Percentiles rank a stretch among this genome's conserved stretches.
Conservation (phyloP, 1,140 invertebrate genomes). For the Limonius californicus region DNA sequence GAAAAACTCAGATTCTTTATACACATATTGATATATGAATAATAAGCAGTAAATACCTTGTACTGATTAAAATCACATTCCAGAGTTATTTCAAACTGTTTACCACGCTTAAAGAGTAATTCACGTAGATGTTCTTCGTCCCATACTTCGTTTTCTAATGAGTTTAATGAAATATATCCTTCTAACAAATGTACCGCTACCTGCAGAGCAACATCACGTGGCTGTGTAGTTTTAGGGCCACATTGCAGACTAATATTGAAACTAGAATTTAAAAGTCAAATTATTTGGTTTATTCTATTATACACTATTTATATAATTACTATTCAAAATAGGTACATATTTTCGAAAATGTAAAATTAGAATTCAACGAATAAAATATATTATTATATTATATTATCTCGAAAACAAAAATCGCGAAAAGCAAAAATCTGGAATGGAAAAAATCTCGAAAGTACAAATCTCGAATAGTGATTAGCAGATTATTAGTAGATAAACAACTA, state of each 20-base stretch:
- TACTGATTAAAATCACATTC: slow-evolving; percentile 61
- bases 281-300: too few relatives aligned
- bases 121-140: slow-evolving; percentile 73
- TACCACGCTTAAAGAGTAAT: slow-evolving; percentile 59
- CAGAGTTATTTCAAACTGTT: slow-evolving; percentile 71
- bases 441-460: too few relatives aligned
- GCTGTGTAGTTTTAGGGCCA: slow-evolving; percentile 49
- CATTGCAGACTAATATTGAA: slow-evolving; percentile 57
- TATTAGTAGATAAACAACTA: too few relatives aligned
- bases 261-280: slow-evolving; percentile 38
- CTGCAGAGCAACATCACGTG: slow-evolving; percentile 55
- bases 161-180: slow-evolving; percentile 65
- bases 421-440: too few relatives aligned
- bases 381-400: too few relatives aligned
- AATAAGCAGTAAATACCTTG: slow-evolving; percentile 56
- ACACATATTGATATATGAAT: not conserved
- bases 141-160: slow-evolving; percentile 65
- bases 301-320: too few relatives aligned
- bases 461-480: too few relatives aligned
- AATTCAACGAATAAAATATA: too few relatives aligned
- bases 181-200: slow-evolving; percentile 56
- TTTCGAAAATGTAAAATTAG: too few relatives aligned
- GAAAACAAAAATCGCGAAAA: too few relatives aligned
- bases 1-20: not conserved
- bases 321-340: too few relatives aligned